Percentiles rank a stretch among this genome's conserved stretches.
These are phyloP conservation scores for Norana najaformis DNA, from an alignment of 2,888 invertebrate species.

Conservation along the genomic window DNA sequence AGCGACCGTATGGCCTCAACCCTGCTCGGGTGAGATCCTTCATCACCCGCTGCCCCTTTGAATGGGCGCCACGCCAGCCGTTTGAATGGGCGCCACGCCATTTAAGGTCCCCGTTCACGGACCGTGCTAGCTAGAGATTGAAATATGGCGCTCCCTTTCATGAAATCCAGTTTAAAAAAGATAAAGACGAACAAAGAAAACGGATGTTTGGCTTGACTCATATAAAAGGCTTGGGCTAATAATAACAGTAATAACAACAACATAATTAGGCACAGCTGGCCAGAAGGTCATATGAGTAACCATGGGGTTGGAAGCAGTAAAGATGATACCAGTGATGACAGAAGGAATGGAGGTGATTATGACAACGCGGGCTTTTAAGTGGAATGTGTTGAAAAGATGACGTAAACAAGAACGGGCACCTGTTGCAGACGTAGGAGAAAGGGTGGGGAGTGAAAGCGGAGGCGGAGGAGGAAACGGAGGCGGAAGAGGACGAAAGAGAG, in stretches of 20 bases:
- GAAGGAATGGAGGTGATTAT: slow-evolving; percentile 2
- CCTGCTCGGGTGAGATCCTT: no score
- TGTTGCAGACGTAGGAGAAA: not conserved
- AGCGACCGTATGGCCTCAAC: no score
- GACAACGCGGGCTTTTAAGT: not conserved
- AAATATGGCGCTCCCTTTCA: no score
- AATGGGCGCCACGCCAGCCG: no score
- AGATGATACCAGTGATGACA: not conserved
- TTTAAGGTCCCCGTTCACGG: no score
- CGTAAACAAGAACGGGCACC: not conserved
- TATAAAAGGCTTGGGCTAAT: not conserved
- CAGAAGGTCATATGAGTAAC: not conserved
- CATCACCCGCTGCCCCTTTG: no score
- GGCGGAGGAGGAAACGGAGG: not conserved
- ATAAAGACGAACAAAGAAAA: no score
- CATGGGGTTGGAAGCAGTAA: not conserved
- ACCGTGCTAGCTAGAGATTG: no score
- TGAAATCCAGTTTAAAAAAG: no score
- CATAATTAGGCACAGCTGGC: not conserved
- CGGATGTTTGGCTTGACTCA: no score
- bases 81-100: no score
- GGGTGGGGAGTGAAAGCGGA: not conserved
- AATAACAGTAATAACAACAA: not conserved
- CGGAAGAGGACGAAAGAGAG: not conserved
- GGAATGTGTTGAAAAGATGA: not conserved